A percentile compares a stretch with the other conserved stretches of the same genome.
Conservation (phyloP, 2,888 invertebrate genomes). For the Timandra comae region DNA sequence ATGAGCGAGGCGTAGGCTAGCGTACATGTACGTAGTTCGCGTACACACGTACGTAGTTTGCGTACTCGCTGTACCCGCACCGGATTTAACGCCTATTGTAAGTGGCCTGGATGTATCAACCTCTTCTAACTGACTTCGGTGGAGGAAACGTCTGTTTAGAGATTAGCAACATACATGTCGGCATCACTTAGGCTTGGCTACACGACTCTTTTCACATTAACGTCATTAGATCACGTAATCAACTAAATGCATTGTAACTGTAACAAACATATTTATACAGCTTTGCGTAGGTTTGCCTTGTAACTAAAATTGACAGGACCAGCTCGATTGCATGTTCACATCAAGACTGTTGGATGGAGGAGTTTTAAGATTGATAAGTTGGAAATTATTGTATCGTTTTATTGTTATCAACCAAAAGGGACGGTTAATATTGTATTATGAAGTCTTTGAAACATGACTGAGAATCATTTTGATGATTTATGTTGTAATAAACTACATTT, state of each 20-base stretch:
- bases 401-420: too few relatives aligned
- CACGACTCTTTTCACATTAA: slow-evolving; percentile 8
- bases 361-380: too few relatives aligned
- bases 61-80: neutral
- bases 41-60: slow-evolving; percentile 12
- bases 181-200: slow-evolving; percentile 14
- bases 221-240: slow-evolving; percentile 38
- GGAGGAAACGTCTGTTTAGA: slow-evolving; percentile 7
- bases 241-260: slow-evolving; percentile 38
- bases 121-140: slow-evolving; percentile 9
- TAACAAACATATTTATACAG: slow-evolving; percentile 35
- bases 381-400: too few relatives aligned
- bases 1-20: slow-evolving; percentile 58
- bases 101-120: slow-evolving; percentile 34
- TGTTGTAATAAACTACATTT: too few relatives aligned
- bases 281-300: slow-evolving; percentile 36
- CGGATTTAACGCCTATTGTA: slow-evolving; percentile 35
- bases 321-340: slow-evolving; percentile 4
- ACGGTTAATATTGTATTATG: too few relatives aligned
- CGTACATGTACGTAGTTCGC: slow-evolving; percentile 5
- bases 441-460: too few relatives aligned
- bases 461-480: too few relatives aligned
- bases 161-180: slow-evolving; percentile 7
- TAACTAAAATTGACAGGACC: slow-evolving; percentile 8
- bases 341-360: neutral